Percentiles rank a stretch among this genome's conserved stretches.
phyloP scores from a whole-genome alignment of 2,113 vertebrate species.

The Anser brachyrhynchus region DNA sequence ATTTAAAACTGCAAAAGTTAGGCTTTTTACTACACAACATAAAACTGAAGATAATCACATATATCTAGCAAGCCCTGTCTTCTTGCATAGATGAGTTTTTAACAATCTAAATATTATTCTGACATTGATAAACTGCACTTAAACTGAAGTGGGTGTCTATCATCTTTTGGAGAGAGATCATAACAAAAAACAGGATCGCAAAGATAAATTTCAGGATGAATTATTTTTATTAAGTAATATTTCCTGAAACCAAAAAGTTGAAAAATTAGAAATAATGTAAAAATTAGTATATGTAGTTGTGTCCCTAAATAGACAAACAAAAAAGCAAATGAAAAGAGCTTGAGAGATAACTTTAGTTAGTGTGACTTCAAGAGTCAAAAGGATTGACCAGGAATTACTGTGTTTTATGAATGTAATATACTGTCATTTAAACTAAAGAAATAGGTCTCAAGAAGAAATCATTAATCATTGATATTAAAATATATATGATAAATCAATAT shows the following conservation, averaged over 20 bases:
- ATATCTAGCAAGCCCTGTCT: background rate
- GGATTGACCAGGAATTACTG: background rate
- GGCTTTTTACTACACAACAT: background rate
- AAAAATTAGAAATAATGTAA: background rate
- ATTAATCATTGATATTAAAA: fast-evolving
- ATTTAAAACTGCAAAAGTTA: background rate
- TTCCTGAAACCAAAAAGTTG: background rate
- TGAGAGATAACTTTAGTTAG: background rate
- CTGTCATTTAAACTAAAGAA: background rate
- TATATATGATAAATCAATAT: no score
- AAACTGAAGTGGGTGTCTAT: background rate
- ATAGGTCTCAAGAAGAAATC: background rate
- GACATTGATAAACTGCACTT: background rate
- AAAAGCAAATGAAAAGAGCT: background rate
- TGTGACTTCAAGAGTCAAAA: background rate
- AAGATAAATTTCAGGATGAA: background rate
- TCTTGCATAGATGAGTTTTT: background rate
- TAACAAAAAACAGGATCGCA: background rate
- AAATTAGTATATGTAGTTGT: background rate
- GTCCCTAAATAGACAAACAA: background rate
- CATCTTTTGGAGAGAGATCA: background rate
- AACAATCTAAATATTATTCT: background rate
- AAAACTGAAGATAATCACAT: background rate
- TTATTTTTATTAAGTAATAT: background rate
- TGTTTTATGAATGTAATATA: background rate